Evolutionary conservation across 1,140 invertebrate species (phyloP), one percentile per base, ranked within the genome.

Genomic region (Caenorhabditis tropicalis): DNA sequence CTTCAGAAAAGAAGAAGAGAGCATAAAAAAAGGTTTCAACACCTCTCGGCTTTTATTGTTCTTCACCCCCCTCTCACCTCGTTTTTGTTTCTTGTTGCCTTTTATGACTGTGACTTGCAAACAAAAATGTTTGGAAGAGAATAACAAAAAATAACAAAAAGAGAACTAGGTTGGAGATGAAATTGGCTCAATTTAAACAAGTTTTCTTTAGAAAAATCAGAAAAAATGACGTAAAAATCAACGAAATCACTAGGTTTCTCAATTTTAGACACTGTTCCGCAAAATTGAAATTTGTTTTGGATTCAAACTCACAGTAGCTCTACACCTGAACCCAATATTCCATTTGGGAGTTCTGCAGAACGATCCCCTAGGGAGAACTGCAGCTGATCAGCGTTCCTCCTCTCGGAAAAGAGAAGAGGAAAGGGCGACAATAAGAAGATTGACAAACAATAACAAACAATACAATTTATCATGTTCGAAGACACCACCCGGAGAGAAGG

Each of bases 371-470:
- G n/a, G n/a, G 24, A 58, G n/a, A 15, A 27, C 49, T 51, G 49
- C 49, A 51, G 49, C 49, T 51, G 49, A 51, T 51, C n/a, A n/a
- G n/a, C n/a, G n/a, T 46, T 46, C 43, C 16, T 9, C 51, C 56
- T 58, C 56, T 58, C 56, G 36, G 36, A 43, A 15, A 24, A 24
- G 9, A 10, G 15, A n/a, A 12, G 9, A 21, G 36, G 19, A n/a
- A 29, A 10, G 65, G 65, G 65, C 36, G 65, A 43, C 15, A 74
- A 74, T 74, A 74, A 74, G 65, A 74, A n/a, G 65, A 43, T 74
- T 43, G 65, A 21, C 65, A 74, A 74, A 74, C 36, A 74, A 74
- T 74, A 74, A 74, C 65, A 74, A 74, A 74, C 65, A 74, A 74
- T 74, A 74, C 65, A 74, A 74, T 74, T 43, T 43, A 74, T 74